phyloP scores from a whole-genome alignment of 92 coral and sea anemone genomes.

The Phenganax subtilis region DNA sequence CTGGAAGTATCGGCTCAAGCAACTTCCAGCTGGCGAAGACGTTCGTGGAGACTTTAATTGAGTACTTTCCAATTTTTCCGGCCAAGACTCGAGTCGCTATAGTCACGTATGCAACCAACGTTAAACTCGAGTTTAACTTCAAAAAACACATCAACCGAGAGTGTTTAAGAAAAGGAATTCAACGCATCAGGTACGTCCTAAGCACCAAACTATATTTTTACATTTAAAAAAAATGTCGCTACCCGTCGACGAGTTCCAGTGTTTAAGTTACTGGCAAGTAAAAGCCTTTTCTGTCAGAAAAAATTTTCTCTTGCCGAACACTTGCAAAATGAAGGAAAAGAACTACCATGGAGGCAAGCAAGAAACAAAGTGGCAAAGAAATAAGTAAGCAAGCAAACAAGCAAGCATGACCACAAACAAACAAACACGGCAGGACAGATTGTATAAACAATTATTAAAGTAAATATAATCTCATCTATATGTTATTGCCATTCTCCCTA shows the following conservation, averaged over 20 bases:
- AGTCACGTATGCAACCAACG: slow-evolving; percentile 11
- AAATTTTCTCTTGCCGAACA: too few relatives aligned
- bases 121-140: slow-evolving; percentile 27
- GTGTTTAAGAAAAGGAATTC: slow-evolving; percentile 20
- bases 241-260: too few relatives aligned
- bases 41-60: slow-evolving; percentile 15
- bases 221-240: neutral
- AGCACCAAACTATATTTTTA: neutral
- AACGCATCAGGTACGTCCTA: neutral
- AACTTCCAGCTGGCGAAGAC: slow-evolving; percentile 14
- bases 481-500: neutral
- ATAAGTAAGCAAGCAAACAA: too few relatives aligned
- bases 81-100: slow-evolving; percentile 35
- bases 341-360: too few relatives aligned
- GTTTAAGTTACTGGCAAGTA: too few relatives aligned
- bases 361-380: too few relatives aligned
- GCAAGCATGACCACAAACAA: too few relatives aligned
- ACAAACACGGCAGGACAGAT: too few relatives aligned
- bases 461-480: neutral
- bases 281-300: too few relatives aligned
- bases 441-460: too few relatives aligned
- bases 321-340: too few relatives aligned
- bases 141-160: slow-evolving; percentile 7
- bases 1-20: slow-evolving; percentile 30
- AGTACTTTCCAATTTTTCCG: slow-evolving; percentile 28